These are phyloP conservation scores for Spodoptera picta DNA, from an alignment of 2,888 invertebrate species.

Conservation along the genomic window DNA sequence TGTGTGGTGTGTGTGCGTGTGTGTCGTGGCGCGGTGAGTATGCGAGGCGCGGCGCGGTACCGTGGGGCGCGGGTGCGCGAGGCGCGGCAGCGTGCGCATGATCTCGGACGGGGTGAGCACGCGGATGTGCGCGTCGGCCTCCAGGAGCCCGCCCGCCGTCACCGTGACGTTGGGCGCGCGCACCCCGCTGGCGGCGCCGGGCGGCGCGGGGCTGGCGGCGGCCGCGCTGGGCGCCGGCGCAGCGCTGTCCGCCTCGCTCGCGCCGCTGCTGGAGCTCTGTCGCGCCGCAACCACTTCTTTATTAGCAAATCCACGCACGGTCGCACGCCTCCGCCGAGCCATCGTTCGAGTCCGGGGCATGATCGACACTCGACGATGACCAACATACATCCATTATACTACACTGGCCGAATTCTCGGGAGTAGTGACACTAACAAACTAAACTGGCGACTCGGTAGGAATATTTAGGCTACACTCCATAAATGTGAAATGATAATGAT, in stretches of 20 bases:
- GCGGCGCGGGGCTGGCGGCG: conserved; percentile 57
- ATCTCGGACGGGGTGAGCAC: conserved; percentile 96
- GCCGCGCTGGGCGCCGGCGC: conserved; percentile 47
- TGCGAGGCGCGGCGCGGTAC: conserved; percentile 89
- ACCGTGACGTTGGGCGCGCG: conserved; percentile 92
- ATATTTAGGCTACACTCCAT: conserved; percentile 21
- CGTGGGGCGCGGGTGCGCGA: conserved; percentile 83
- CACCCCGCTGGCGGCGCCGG: conserved; percentile 71
- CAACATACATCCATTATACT: conserved; percentile 7
- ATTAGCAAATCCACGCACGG: conserved; percentile 56
- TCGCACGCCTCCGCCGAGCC: conserved; percentile 38
- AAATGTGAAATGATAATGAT: conserved; percentile 22
- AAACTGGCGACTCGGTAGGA: conserved; percentile 10
- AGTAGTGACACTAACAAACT: conserved; percentile 14
- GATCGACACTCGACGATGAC: conserved; percentile 2
- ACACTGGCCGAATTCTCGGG: conserved; percentile 4
- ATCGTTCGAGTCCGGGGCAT: conserved; percentile 22
- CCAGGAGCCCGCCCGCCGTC: conserved; percentile 89
- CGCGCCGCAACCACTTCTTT: conserved; percentile 74
- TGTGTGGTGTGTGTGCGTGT: conserved; percentile 69
- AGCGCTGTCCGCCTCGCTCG: conserved; percentile 51
- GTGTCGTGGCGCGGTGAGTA: conserved; percentile 57
- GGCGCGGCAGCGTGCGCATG: conserved; percentile 96
- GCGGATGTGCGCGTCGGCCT: conserved; percentile 94
- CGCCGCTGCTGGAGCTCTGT: conserved; percentile 71